Conservation (phyloP, 2,888 invertebrate genomes). For the Branchellion lobata region DNA sequence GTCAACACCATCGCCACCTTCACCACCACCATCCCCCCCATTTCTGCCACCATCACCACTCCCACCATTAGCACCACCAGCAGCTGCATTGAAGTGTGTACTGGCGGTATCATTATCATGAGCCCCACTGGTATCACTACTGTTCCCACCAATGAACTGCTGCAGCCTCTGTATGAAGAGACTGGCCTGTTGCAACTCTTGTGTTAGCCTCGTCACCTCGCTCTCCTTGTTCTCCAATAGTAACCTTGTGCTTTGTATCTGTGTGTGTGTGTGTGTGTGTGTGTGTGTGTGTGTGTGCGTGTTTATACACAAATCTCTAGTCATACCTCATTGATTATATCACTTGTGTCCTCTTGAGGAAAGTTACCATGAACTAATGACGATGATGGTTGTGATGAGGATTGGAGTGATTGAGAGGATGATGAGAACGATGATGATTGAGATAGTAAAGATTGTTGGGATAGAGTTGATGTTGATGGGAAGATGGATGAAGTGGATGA, state of each 20-base stretch:
- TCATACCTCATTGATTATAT: background rate
- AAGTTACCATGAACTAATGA: background rate
- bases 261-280: conserved; percentile 25
- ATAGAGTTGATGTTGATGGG: background rate
- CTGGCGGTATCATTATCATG: too few species aligned
- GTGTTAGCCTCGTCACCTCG: background rate
- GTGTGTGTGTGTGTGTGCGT: conserved; percentile 9
- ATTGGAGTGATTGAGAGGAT: background rate
- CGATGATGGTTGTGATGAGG: background rate
- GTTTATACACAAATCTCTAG: background rate
- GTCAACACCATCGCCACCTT: too few species aligned
- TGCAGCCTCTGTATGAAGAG: background rate
- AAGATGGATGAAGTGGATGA: background rate
- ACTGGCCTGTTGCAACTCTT: background rate
- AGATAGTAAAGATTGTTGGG: background rate
- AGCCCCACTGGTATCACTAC: too few species aligned
- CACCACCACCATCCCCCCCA: too few species aligned
- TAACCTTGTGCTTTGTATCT: background rate
- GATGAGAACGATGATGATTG: background rate
- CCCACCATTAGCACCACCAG: too few species aligned
- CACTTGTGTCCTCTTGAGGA: background rate
- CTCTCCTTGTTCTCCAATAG: background rate
- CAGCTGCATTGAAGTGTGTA: too few species aligned
- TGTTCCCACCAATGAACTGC: background rate
- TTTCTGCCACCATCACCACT: too few species aligned